Conservation (phyloP, 2,113 vertebrate species). For the Alethe castanea region DNA sequence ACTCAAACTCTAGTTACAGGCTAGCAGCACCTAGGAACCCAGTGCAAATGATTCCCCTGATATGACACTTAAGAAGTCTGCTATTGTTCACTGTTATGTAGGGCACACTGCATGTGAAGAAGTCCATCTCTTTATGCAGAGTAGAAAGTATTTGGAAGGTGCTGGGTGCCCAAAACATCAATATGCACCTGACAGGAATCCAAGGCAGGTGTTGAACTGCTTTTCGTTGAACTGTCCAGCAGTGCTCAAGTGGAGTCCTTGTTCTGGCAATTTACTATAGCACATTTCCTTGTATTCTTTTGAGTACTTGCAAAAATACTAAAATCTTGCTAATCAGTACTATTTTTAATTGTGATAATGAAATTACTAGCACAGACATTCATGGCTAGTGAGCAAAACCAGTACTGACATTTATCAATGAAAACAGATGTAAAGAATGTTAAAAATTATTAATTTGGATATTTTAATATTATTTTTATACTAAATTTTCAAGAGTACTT, state of each 20-base stretch:
- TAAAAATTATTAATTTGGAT: conserved; percentile 13
- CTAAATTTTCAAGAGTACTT: conserved; percentile 54
- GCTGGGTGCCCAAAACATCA: neutral
- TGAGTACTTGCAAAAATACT: neutral
- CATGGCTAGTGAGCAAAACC: neutral
- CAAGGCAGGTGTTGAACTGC: neutral
- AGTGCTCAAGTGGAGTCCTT: neutral
- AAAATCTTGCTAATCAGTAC: neutral
- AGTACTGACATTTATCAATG: neutral
- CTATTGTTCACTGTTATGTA: neutral
- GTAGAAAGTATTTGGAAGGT: neutral
- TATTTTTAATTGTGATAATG: neutral
- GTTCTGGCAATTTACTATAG: neutral
- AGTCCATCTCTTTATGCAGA: neutral
- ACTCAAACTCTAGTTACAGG: neutral
- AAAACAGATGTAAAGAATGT: neutral
- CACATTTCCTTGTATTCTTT: neutral
- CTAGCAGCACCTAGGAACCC: neutral
- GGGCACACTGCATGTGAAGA: neutral
- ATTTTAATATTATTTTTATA: conserved; percentile 21
- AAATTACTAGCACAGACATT: neutral
- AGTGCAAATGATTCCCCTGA: neutral
- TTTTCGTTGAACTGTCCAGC: neutral
- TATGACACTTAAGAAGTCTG: neutral
- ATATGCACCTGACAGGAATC: neutral